Evolutionary conservation across 37 sponge, comb jelly and placozoan genomes (phyloP).

Genomic region (Oscarella lobularis): DNA sequence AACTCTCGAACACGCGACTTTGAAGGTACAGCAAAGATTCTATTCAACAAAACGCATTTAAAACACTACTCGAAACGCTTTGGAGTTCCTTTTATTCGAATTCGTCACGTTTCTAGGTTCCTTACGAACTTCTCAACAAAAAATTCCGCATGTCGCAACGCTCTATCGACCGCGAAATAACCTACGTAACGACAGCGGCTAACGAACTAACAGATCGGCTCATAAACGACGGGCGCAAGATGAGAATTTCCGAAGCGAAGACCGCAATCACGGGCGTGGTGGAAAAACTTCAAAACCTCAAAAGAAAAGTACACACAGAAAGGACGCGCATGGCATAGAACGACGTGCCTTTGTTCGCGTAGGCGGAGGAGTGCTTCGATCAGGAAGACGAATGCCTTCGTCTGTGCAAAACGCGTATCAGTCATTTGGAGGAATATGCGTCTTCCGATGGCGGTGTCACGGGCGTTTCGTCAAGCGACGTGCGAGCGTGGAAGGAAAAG

Average conservation of each 20-base stretch:
- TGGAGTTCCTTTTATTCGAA: too few species aligned
- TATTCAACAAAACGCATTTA: too few species aligned
- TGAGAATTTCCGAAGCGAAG: slow-evolving; percentile 18
- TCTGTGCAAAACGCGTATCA: background rate
- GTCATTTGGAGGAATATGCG: slow-evolving; percentile 12
- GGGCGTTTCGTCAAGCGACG: too few species aligned
- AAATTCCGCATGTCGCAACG: slow-evolving; percentile 82
- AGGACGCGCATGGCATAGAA: too few species aligned
- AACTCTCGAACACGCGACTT: slow-evolving; percentile 61
- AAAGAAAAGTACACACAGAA: slow-evolving; percentile 12
- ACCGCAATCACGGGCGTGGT: slow-evolving; percentile 22
- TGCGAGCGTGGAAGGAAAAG: slow-evolving; percentile 10
- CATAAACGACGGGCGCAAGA: background rate
- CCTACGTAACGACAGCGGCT: slow-evolving; percentile 18
- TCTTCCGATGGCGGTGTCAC: background rate
- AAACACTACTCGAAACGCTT: too few species aligned
- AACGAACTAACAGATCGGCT: slow-evolving; percentile 18
- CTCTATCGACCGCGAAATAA: slow-evolving; percentile 65
- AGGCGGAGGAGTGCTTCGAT: slow-evolving; percentile 42
- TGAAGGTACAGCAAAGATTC: slow-evolving; percentile 58
- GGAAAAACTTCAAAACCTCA: slow-evolving; percentile 14
- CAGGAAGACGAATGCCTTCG: slow-evolving; percentile 22
- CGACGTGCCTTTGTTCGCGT: background rate
- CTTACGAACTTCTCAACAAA: slow-evolving; percentile 93
- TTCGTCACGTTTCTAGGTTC: slow-evolving; percentile 77